Conservation (phyloP, 2,888 invertebrate species). For the Leptarthrus brevirostris region DNA sequence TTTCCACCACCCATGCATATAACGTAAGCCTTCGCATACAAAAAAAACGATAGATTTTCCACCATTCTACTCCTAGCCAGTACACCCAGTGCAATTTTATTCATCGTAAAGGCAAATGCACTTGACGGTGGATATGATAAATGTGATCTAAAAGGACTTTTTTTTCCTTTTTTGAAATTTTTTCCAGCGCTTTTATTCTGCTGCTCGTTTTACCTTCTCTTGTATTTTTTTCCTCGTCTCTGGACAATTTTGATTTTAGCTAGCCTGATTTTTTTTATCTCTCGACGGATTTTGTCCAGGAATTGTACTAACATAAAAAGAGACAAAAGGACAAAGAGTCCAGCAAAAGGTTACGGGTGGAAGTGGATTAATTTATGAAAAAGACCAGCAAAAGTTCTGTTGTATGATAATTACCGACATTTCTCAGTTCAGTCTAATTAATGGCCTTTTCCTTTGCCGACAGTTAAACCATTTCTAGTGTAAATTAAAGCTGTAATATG, state of each 20-base stretch:
- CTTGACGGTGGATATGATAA: constrained; percentile 37
- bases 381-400: constrained; percentile 21
- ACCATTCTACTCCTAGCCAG: too few species aligned
- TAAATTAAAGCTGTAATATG: constrained; percentile 25
- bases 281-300: too few species aligned
- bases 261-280: too few species aligned
- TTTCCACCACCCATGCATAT: too few species aligned
- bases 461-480: not conserved
- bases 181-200: not conserved
- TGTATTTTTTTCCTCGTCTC: too few species aligned
- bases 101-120: constrained; percentile 27
- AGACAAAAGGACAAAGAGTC: too few species aligned
- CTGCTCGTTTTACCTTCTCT: too few species aligned
- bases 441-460: not conserved
- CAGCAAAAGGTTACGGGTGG: not conserved
- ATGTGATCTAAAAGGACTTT: constrained; percentile 21
- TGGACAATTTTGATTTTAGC: too few species aligned
- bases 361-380: constrained; percentile 23
- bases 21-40: too few species aligned
- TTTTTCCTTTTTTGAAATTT: constrained; percentile 13
- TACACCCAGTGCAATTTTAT: not conserved
- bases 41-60: too few species aligned
- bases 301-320: too few species aligned
- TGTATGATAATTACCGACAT: constrained; percentile 41
- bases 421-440: constrained; percentile 31